Evolutionary conservation across 2,888 invertebrate species (phyloP).

Genomic region (Eumacrocentrus americanus): DNA sequence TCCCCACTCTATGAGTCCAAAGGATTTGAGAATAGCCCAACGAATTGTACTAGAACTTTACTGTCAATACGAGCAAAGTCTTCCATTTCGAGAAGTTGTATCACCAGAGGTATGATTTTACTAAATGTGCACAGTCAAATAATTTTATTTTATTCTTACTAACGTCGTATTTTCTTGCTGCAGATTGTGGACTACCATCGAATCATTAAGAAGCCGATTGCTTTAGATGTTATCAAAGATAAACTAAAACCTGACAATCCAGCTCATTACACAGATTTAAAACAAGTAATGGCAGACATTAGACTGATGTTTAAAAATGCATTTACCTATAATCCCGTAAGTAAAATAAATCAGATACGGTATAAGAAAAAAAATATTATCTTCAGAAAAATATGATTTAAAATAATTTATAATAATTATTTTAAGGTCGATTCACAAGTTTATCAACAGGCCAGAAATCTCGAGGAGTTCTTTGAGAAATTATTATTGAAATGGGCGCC

Average conservation of each 20-base stretch:
- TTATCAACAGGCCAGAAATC: conserved; percentile 77
- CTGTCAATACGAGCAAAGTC: conserved; percentile 88
- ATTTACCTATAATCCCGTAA: conserved; percentile 81
- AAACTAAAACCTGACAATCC: conserved; percentile 77
- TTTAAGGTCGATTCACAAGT: conserved; percentile 76
- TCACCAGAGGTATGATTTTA: conserved; percentile 70
- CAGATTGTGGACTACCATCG: conserved; percentile 73
- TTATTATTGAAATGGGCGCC: conserved; percentile 83
- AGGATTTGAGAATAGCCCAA: conserved; percentile 77
- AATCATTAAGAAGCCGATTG: conserved; percentile 80
- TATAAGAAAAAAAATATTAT: too few species aligned
- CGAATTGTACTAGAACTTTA: conserved; percentile 87
- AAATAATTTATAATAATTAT: too few species aligned
- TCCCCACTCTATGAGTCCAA: conserved; percentile 64
- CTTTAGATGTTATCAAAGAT: conserved; percentile 81
- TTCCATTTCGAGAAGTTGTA: conserved; percentile 86
- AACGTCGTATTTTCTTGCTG: conserved; percentile 32
- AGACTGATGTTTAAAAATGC: conserved; percentile 89
- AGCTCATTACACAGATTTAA: conserved; percentile 76
- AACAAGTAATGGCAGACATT: conserved; percentile 81
- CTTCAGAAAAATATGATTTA: too few species aligned
- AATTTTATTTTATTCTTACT: conserved; percentile 44
- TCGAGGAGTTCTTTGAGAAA: conserved; percentile 86
- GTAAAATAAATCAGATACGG: too few species aligned
- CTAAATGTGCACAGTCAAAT: conserved; percentile 1